Evolutionary conservation across 2,113 vertebrate species (phyloP), one percentile per base, ranked within the genome.

Genomic region (Clarias gariepinus): DNA sequence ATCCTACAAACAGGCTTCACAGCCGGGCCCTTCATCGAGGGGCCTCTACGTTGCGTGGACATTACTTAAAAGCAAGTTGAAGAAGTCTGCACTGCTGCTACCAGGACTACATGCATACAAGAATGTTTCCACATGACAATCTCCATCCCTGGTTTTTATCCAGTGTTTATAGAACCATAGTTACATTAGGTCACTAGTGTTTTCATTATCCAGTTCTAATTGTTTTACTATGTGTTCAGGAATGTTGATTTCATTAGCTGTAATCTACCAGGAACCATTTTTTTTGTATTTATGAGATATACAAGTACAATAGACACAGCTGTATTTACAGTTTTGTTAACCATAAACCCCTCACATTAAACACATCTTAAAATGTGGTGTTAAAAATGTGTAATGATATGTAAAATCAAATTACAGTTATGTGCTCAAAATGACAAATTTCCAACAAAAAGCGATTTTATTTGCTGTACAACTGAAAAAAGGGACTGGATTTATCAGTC

Each of bases 181-280:
- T 13, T 81, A 60, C 55, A 33, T 36, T 33, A 58, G 4, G 0
- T 81, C 57, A 81, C 78, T 61, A 81, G 78, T 61, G 16, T 81
- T 36, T 61, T 30, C 12, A 73, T 73, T 66, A 52, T 82, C 25
- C 41, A 82, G 36, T 82, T 36, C 58, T 53, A 64, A 33, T 82
- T 64, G 23, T 66, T 19, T 83, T 30, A 33, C 11, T 57, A 53
- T 55, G 28, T 58, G 12, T 36, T 71, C 64, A 83, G 82, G 66
- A 83, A 83, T 71, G 82, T 36, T 61, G 1, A 80, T 23, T 80
- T 33, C 3, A 21, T 80, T 60, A 60, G 57, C 78, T 36, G 57
- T 80, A 61, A 36, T 61, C 10, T 36, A 60, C 13, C 12, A 5
- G 11, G 30, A 79, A 30, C 19, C 55, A 33, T 58, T 30, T 78